These are phyloP conservation scores for Opisthocomus hoazin DNA, from an alignment of 2,113 vertebrate species.

Conservation along the genomic window DNA sequence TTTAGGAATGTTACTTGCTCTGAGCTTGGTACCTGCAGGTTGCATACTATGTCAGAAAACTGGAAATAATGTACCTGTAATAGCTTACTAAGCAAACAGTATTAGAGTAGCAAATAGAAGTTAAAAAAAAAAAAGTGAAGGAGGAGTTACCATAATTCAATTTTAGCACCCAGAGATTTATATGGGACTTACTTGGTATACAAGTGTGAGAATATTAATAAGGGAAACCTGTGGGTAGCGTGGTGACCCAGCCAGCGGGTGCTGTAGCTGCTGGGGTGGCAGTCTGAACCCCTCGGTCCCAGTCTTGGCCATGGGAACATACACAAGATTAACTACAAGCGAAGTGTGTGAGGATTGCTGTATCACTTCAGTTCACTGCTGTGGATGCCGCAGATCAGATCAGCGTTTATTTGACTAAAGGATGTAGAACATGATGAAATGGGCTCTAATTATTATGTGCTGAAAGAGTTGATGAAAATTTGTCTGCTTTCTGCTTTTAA, in stretches of 20 bases:
- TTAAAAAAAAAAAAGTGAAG: not conserved
- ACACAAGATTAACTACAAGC: not conserved
- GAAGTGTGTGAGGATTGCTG: not conserved
- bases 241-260: not conserved
- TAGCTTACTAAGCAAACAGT: not conserved
- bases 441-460: conserved; percentile 35
- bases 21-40: not conserved
- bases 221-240: not conserved
- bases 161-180: not conserved
- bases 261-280: not conserved
- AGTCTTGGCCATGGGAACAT: not conserved
- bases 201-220: not conserved
- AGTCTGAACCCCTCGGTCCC: not conserved
- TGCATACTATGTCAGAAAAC: not conserved
- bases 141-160: not conserved
- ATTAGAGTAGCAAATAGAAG: not conserved
- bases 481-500: conserved; percentile 16
- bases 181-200: not conserved
- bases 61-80: not conserved
- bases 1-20: not conserved
- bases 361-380: not conserved
- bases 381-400: not conserved
- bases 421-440: conserved; percentile 8
- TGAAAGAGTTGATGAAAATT: conserved; percentile 21
- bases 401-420: conserved; percentile 12